These are phyloP conservation scores for Sarcophilus harrisii DNA, from an alignment of 2,797 vertebrate genomes.

Conservation along the genomic window DNA sequence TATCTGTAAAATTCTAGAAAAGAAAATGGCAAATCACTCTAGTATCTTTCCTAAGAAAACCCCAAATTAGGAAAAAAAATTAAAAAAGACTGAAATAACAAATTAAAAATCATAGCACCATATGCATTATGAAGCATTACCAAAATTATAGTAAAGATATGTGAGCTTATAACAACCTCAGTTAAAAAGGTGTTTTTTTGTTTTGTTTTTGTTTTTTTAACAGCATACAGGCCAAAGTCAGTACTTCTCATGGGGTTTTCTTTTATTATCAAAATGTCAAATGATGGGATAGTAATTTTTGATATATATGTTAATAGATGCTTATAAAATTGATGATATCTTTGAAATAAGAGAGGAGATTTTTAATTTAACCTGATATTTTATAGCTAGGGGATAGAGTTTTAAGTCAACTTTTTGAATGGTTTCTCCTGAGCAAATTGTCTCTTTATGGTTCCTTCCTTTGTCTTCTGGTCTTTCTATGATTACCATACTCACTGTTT, in stretches of 20 bases:
- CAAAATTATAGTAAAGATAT: constrained; percentile 18
- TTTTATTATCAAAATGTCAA: constrained; percentile 31
- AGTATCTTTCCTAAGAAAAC: neutral
- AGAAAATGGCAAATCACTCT: neutral
- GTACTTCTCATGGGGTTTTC: constrained; percentile 37
- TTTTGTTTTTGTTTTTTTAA: neutral
- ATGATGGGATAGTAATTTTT: neutral
- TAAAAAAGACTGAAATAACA: neutral
- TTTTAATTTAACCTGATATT: constrained; percentile 2
- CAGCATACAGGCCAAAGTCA: constrained; percentile 15
- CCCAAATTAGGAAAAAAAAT: neutral
- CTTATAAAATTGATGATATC: neutral
- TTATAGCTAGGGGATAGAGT: neutral
- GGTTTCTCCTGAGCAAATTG: neutral
- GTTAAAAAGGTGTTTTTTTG: neutral
- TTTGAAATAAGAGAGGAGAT: constrained; percentile 5
- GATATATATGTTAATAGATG: constrained; percentile 4
- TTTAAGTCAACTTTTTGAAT: neutral
- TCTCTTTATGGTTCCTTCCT: neutral
- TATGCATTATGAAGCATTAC: constrained; percentile 36
- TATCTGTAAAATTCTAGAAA: neutral
- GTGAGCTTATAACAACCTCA: neutral
- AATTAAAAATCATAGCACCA: neutral
- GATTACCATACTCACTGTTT: neutral
- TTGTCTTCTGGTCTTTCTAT: constrained; percentile 16